Evolutionary conservation across 2,888 invertebrate species (phyloP), one percentile per base, ranked within the genome.

Genomic region (Crossocerus cetratus): DNA sequence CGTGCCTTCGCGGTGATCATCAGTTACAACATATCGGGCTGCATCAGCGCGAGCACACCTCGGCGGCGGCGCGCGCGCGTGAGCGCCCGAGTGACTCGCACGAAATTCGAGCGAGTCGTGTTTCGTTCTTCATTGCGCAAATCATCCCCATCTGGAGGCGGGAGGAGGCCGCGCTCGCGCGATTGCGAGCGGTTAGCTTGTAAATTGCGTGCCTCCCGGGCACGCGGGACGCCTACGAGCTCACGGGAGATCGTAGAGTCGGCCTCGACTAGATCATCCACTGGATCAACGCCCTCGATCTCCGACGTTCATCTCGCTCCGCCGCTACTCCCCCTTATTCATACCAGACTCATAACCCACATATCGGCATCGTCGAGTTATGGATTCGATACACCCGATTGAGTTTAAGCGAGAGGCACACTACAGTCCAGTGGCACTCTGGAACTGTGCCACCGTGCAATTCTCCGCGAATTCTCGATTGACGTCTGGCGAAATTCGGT

Each of bases 81-180:
- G 42, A 22, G 65, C 44, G 32, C 58, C 71, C 60, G 56, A 72
- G 72, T 74, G 83, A 81, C 81, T 84, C 69, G 78, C 74, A 67
- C 75, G 76, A 80, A 80, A 76, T 63, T 65, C 49, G n/a, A 49
- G 45, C 61, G 62, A 71, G 68, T 68, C 76, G 75, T 65, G 73
- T 84, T 78, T 78, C 84, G 79, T 75, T 86, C 32, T 83, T 83
- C 81, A 77, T 84, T 82, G 81, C 84, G 85, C 86, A 83, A 86
- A 86, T 86, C 85, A 85, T 84, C 79, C 76, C 73, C 75, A 73
- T 69, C 74, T 32, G 32, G 11, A 32, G 32, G 11, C 5, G 32
- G 11, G 32, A 11, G 32, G 32, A 4, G 11, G 72, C 65, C 71
- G 75, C 65, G 55, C 56, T 32, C 62, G 70, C 74, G 62, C 72